These are phyloP conservation scores for Prolemur simus DNA, from an alignment of 2,113 vertebrate genomes.

Conservation along the genomic window DNA sequence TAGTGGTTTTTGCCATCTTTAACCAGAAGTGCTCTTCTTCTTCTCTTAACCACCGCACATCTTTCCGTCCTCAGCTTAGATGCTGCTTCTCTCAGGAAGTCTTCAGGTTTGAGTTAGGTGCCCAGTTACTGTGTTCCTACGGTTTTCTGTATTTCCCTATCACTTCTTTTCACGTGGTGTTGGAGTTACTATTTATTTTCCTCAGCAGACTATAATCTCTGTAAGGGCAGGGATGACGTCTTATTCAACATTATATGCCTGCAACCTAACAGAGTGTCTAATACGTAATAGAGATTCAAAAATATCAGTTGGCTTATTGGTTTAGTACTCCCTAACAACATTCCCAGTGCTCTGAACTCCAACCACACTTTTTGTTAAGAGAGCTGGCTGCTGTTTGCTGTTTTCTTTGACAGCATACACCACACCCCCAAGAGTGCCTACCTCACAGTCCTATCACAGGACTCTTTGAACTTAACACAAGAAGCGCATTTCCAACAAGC, in stretches of 20 bases:
- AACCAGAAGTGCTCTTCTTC: not conserved
- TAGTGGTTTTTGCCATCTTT: not conserved
- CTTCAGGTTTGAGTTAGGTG: not conserved
- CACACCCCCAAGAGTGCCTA: not conserved
- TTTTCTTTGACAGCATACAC: constrained; percentile 48
- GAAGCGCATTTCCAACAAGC: constrained; percentile 69
- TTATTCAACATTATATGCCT: not conserved
- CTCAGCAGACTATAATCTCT: not conserved
- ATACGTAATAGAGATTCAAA: not conserved
- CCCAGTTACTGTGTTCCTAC: not conserved
- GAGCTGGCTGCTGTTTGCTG: not conserved
- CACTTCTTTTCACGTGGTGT: not conserved
- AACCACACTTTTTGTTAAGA: not conserved
- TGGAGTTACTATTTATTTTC: not conserved
- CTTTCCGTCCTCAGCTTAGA: not conserved
- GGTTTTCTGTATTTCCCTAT: not conserved
- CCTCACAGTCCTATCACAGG: constrained; percentile 1
- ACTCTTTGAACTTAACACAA: constrained; percentile 71
- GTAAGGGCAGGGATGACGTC: not conserved
- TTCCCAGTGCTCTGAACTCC: not conserved
- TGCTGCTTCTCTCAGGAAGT: not conserved
- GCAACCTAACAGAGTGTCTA: not conserved
- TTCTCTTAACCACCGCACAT: too few species aligned
- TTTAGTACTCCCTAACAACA: not conserved
- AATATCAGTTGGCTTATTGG: not conserved